Base-by-base conservation (phyloP, 2,797 vertebrate genomes). In the Microchirus variegatus region DNA sequence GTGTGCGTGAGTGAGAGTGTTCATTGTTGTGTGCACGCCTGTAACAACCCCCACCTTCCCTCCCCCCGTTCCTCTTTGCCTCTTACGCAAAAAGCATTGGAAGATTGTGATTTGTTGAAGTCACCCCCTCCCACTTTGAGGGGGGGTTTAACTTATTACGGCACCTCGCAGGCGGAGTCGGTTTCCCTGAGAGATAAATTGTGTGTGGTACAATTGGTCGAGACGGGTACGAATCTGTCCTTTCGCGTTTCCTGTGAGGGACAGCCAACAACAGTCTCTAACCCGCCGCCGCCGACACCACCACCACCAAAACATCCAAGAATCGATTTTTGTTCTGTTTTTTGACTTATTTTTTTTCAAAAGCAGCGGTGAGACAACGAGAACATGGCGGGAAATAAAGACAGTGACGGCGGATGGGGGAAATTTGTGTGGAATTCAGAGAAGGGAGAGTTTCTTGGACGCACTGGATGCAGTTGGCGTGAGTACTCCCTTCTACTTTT, bases 351-450 rank as follows among this genome's bases (percentile, higher is more conserved):
- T 31, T 42, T 41, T 41, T 41, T 41, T 14, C 5, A 3, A 22
- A 22, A 41, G 2, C 8, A 46, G 11, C 26, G 16, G 9, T 15
- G 56, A 76, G 77, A 77, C 85, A 64, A n/a, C 41, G 31, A 59
- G 52, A 89, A 80, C 16, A 98, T 98, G 96, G 93, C 96, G 63
- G 94, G 92, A 10, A 97, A 95, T 81, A 98, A 97, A 91, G 95
- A 97, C 19, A 90, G 71, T 6, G 95, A 96, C 59, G 96, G 95
- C 56, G 94, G 96, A 59, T 99, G 96, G 97, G 95, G 91, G 92
- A 93, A 78, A 53, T 99, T 99, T 88, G 16, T 99, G 77, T 99
- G 97, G 97, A 96, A 98, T 91, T 95, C 97, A 2, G 96, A 99
- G 73, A 98, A 95, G 89, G 95, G 88, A 87, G 96, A 98, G 87